Evolutionary conservation across 2,888 invertebrate species (phyloP).

Genomic region (Synergus itoensis): DNA sequence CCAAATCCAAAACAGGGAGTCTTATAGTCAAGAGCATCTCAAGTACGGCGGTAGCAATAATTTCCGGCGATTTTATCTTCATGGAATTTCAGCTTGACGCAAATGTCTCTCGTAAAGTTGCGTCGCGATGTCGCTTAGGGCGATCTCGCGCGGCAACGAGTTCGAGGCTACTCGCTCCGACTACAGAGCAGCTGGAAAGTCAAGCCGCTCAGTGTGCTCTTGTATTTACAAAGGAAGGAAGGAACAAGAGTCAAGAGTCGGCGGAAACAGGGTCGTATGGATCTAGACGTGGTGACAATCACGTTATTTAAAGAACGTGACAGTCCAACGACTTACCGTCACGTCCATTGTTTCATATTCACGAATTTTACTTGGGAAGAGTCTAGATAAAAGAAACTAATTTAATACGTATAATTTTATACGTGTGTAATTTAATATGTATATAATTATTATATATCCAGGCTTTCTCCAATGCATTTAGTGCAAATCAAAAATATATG

Average conservation of each 20-base stretch:
- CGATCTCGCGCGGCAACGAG: conserved; percentile 47
- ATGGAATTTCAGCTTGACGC: conserved; percentile 67
- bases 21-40: conserved; percentile 49
- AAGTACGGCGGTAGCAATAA: conserved; percentile 66
- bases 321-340: conserved; percentile 11
- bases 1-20: conserved; percentile 39
- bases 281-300: conserved; percentile 31
- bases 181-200: conserved; percentile 50
- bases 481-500: too few relatives aligned
- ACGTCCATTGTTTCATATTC: conserved; percentile 18
- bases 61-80: conserved; percentile 70
- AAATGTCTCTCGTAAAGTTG: conserved; percentile 70
- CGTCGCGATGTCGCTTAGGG: conserved; percentile 64
- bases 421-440: background rate
- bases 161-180: conserved; percentile 47
- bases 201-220: conserved; percentile 43
- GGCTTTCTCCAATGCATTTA: too few relatives aligned
- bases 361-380: background rate
- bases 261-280: conserved; percentile 13
- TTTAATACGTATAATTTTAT: background rate
- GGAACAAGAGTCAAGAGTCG: conserved; percentile 7
- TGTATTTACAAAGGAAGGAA: conserved; percentile 45
- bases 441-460: too few relatives aligned
- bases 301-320: conserved; percentile 33
- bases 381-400: background rate